Conservation (phyloP, 2,113 vertebrate species). For the Platichthys flesus region DNA sequence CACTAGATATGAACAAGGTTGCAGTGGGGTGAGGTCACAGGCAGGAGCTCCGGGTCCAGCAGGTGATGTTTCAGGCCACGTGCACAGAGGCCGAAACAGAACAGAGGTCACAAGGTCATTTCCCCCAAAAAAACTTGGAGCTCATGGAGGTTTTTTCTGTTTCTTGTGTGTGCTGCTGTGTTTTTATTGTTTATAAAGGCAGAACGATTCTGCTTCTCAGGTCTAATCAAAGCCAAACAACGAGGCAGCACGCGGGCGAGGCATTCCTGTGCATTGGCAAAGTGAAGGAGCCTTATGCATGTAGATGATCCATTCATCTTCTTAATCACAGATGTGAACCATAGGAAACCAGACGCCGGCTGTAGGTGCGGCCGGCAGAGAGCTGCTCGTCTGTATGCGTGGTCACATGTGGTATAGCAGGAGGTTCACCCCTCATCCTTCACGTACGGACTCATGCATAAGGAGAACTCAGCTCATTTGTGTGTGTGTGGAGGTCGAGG, state of each 20-base stretch:
- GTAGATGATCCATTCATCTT: conserved; percentile 73
- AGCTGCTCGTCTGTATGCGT: conserved; percentile 74
- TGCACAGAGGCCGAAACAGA: background rate
- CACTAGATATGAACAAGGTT: conserved; percentile 52
- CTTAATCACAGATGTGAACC: conserved; percentile 57
- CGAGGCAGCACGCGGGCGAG: conserved; percentile 54
- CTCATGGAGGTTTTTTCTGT: background rate
- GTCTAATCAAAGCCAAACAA: conserved; percentile 76
- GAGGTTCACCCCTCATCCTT: conserved; percentile 32
- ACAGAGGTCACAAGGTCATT: conserved; percentile 42
- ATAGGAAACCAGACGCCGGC: conserved; percentile 24
- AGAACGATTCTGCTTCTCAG: conserved; percentile 51
- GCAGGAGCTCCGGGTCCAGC: conserved; percentile 12
- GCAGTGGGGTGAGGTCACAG: conserved; percentile 45
- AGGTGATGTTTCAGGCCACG: conserved; percentile 30
- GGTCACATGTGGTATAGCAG: conserved; percentile 73
- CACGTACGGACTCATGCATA: background rate
- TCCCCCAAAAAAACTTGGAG: background rate
- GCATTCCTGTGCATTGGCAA: conserved; percentile 44
- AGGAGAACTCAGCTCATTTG: conserved; percentile 71
- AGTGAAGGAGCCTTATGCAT: conserved; percentile 60
- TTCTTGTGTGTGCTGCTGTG: conserved; percentile 34
- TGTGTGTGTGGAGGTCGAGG: conserved; percentile 18
- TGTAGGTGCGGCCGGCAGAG: conserved; percentile 6
- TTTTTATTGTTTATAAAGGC: conserved; percentile 62